phyloP scores from a whole-genome alignment of 2,797 vertebrate species.

The Acanthurus leucopareius region DNA sequence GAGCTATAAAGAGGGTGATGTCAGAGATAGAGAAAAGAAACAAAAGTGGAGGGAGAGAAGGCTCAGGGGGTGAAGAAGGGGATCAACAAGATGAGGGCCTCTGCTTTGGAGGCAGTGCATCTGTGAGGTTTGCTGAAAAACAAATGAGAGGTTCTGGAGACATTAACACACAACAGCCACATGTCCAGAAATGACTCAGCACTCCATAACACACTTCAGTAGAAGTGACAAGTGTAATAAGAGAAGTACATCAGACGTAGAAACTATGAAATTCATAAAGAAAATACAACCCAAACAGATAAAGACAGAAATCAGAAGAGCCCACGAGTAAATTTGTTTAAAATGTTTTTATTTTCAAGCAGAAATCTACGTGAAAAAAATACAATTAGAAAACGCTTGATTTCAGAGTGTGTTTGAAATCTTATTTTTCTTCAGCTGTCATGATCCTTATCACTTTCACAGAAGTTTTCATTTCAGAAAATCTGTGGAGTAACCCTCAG shows the following conservation, averaged over 20 bases:
- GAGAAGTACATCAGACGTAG: too few species aligned
- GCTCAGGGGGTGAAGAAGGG: background rate
- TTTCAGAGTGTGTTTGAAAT: too few species aligned
- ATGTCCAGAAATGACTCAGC: background rate
- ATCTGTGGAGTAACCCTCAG: too few species aligned
- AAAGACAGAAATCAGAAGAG: too few species aligned
- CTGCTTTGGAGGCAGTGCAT: background rate
- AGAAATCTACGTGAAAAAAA: background rate
- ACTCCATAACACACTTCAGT: background rate
- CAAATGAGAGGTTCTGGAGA: background rate
- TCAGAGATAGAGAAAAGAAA: conserved; percentile 22
- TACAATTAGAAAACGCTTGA: too few species aligned
- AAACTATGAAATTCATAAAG: too few species aligned
- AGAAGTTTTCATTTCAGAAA: too few species aligned
- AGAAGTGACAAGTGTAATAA: too few species aligned
- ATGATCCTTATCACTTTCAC: too few species aligned
- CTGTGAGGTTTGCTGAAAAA: background rate
- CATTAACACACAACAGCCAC: background rate
- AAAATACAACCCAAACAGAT: too few species aligned
- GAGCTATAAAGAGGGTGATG: conserved; percentile 33
- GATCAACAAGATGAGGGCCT: conserved; percentile 21
- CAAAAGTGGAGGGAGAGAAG: background rate
- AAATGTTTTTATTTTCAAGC: background rate
- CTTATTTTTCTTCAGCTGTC: too few species aligned
- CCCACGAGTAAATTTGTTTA: too few species aligned